Conservation (phyloP, 2,888 invertebrate genomes). For the Exephanes ischioxanthus region DNA sequence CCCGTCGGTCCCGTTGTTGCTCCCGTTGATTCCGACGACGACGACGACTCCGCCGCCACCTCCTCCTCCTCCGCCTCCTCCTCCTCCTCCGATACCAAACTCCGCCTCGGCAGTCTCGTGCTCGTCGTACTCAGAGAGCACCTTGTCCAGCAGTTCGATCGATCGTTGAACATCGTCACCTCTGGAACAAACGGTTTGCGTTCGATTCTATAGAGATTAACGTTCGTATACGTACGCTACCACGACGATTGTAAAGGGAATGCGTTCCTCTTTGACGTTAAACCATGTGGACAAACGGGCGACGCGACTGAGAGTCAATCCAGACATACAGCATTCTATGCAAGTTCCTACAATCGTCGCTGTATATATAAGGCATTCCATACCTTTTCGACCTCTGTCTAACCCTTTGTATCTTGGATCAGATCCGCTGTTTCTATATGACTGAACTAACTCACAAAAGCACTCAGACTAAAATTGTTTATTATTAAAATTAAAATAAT, state of each 20-base stretch:
- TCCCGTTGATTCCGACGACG: slow-evolving; percentile 66
- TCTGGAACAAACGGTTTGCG: slow-evolving; percentile 86
- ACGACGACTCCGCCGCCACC: slow-evolving; percentile 82
- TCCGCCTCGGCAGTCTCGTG: slow-evolving; percentile 87
- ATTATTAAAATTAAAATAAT: no score
- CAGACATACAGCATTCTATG: neutral
- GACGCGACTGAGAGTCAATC: neutral
- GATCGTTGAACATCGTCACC: slow-evolving; percentile 96
- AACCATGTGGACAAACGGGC: neutral
- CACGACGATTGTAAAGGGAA: slow-evolving; percentile 48
- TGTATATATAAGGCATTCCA: no score
- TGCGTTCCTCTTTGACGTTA: slow-evolving; percentile 42
- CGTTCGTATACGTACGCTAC: slow-evolving; percentile 36
- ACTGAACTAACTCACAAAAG: no score
- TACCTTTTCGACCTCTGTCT: no score
- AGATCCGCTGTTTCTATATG: no score
- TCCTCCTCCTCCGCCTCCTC: slow-evolving; percentile 77
- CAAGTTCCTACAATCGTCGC: neutral
- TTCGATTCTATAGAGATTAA: slow-evolving; percentile 81
- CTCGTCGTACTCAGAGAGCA: slow-evolving; percentile 96
- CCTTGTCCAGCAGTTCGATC: slow-evolving; percentile 94
- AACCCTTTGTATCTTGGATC: no score
- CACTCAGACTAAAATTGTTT: no score
- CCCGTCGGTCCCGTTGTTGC: slow-evolving; percentile 61
- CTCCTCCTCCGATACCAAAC: slow-evolving; percentile 80